phyloP scores from a whole-genome alignment of 2,797 vertebrate species.

The Capromys pilorides region DNA sequence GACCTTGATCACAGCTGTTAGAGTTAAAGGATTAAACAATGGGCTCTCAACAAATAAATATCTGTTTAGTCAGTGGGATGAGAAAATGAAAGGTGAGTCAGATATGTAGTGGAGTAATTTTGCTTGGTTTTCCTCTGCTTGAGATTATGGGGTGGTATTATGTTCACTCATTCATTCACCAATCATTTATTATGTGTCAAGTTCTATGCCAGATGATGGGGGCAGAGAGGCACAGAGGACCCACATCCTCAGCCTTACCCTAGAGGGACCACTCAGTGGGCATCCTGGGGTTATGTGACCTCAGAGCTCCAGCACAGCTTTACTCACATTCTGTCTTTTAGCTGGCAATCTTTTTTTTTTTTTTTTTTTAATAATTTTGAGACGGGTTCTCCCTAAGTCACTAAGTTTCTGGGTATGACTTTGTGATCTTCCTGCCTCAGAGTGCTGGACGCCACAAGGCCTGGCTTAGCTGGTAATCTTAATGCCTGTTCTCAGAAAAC shows the following conservation, averaged over 20 bases:
- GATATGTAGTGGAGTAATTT: neutral
- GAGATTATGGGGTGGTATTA: neutral
- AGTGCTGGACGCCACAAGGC: neutral
- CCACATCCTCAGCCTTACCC: neutral
- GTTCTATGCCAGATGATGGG: neutral
- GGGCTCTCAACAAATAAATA: constrained; percentile 45
- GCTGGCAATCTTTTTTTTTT: neutral
- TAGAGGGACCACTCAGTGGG: neutral
- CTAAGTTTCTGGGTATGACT: neutral
- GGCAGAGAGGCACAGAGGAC: neutral
- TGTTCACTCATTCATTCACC: neutral
- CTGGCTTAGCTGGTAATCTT: neutral
- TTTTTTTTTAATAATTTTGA: neutral
- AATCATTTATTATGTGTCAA: neutral
- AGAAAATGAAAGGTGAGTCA: constrained; percentile 49
- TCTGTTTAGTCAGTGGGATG: constrained; percentile 47
- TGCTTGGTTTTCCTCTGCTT: neutral
- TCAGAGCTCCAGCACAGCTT: neutral
- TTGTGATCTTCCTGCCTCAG: neutral
- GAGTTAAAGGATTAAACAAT: constrained; percentile 22
- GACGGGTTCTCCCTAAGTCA: neutral
- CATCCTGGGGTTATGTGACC: neutral
- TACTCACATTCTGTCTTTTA: neutral
- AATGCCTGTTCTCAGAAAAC: constrained; percentile 9
- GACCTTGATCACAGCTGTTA: constrained; percentile 59